Evolutionary conservation across 2,113 vertebrate genomes (phyloP).

Genomic region (Tetrax tetrax): DNA sequence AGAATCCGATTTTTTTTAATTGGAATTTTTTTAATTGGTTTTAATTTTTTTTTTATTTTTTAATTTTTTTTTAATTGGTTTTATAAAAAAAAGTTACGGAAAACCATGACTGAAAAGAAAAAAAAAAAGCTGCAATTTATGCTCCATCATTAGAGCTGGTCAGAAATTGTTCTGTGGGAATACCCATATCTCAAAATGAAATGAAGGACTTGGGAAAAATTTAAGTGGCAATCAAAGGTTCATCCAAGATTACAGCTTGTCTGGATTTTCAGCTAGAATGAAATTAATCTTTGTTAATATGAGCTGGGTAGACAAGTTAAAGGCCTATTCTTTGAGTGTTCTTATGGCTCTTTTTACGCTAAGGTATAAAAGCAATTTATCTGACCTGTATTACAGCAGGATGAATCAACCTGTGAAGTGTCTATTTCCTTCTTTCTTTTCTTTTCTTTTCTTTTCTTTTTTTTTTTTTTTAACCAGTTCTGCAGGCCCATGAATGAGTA

Average conservation of each 20-base stretch:
- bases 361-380: conserved; percentile 29
- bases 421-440: not conserved
- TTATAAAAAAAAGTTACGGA: not conserved
- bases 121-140: not conserved
- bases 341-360: not conserved
- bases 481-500: not conserved
- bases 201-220: not conserved
- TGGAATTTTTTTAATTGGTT: too few relatives aligned
- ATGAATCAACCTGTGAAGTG: not conserved
- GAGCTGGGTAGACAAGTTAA: not conserved
- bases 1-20: not conserved
- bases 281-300: not conserved
- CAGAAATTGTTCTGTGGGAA: not conserved
- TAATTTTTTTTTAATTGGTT: too few relatives aligned
- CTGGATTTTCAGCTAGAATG: not conserved
- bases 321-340: not conserved
- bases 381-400: not conserved
- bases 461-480: not conserved
- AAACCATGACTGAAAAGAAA: not conserved
- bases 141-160: not conserved
- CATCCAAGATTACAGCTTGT: conserved; percentile 5
- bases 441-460: too few relatives aligned
- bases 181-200: accelerated
- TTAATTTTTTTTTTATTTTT: too few relatives aligned
- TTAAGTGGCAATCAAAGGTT: not conserved